Percentiles rank a stretch among this genome's conserved stretches.
phyloP scores from a whole-genome alignment of 2,888 invertebrate genomes.

The Cryptocephalus primarius region DNA sequence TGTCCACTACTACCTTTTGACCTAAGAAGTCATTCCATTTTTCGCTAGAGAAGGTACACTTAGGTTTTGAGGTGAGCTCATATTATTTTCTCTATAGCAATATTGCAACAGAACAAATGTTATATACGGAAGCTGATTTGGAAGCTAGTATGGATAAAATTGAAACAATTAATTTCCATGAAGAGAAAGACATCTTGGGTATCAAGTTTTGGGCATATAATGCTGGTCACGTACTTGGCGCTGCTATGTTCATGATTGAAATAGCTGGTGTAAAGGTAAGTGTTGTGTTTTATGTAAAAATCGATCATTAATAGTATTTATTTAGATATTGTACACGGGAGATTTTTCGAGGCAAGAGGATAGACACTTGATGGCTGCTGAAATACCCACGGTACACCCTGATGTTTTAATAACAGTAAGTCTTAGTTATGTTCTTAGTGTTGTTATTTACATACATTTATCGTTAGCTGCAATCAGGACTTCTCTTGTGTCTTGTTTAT shows the following conservation, averaged over 20 bases:
- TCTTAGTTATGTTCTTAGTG: too few species aligned
- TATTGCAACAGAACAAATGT: constrained; percentile 91
- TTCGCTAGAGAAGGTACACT: too few species aligned
- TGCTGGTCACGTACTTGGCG: constrained; percentile 97
- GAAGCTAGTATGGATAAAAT: constrained; percentile 98
- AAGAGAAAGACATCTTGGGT: constrained; percentile 94
- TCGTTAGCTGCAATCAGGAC: too few species aligned
- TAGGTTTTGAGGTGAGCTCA: too few species aligned
- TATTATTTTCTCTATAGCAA: constrained; percentile 56
- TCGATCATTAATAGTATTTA: too few species aligned
- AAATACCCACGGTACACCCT: constrained; percentile 91
- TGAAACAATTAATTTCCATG: constrained; percentile 95
- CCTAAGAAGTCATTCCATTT: too few species aligned
- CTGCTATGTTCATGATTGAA: constrained; percentile 99
- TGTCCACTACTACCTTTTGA: too few species aligned
- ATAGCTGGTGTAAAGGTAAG: constrained; percentile 83
- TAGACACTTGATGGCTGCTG: constrained; percentile 97
- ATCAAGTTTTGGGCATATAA: constrained; percentile 98
- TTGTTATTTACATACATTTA: neutral
- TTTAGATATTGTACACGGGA: constrained; percentile 82
- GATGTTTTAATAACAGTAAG: constrained; percentile 82
- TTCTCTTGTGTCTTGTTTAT: too few species aligned
- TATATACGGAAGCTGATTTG: constrained; percentile 94
- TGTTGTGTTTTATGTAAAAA: neutral
- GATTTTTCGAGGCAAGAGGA: constrained; percentile 99